Evolutionary conservation across 2,113 vertebrate species (phyloP), one percentile per base, ranked within the genome.

Genomic region (Rhipidura dahli): DNA sequence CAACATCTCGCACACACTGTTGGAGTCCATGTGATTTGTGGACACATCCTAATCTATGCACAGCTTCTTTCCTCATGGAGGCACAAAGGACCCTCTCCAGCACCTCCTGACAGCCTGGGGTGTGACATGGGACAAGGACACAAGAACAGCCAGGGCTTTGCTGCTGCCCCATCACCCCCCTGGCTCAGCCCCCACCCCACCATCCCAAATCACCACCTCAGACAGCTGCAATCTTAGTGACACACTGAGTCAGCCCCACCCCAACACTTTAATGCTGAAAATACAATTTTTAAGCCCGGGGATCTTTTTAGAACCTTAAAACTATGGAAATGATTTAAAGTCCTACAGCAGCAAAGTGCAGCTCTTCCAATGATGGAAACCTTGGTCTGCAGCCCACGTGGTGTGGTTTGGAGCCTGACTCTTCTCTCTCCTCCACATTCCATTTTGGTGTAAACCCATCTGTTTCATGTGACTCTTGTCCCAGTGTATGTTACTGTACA

Each of bases 101-200:
- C 37, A 59, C 19, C 30, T 69, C 47, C 24, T 2, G 1, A 4
- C 1, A 63, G 64, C 33, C 26, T 30, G 2, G 2, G 27, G 18
- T 13, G 19, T 42, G n/a, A 47, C 0, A 0, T 17, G n/a, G 72
- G 73, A 49, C 49, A 68, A 75, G n/a, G 11, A 30, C 44, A 44
- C 9, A 37, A 2, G 35, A 24, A 4, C 28, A 54, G 8, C 57
- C 2, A 27, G 30, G 72, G 37, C 37, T 86, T 12, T 65, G 59
- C 68, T 79, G 80, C 72, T 54, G 89, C 35, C 44, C 70, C 4
- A 2, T 26, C 79, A 22, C 6, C 15, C 27, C 24, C 26, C 44
- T 51, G 0, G 0, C 44, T 26, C 60, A 49, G 68, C 15, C 69
- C 23, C 47, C 4, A 2, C 7, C 18, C 27, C 39, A 12, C 11